A percentile compares a stretch with the other conserved stretches of the same genome.
Conservation (phyloP, 2,888 invertebrate genomes). For the Drosophila bunnanda region DNA sequence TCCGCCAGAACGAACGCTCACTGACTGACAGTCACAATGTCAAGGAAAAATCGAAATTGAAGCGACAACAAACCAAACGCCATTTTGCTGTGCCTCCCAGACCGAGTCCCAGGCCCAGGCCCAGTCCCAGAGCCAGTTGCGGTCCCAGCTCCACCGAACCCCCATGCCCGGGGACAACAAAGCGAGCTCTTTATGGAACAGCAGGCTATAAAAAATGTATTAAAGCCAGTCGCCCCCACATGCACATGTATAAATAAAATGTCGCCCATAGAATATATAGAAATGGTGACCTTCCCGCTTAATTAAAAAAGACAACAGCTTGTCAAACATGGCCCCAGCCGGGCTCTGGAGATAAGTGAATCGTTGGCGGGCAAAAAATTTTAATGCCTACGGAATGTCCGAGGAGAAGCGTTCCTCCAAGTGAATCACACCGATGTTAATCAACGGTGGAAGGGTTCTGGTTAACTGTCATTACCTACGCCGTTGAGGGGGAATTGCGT, state of each 20-base stretch:
- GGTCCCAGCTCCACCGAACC: constrained; percentile 9
- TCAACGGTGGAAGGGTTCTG: constrained; percentile 32
- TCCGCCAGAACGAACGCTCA: constrained; percentile 37
- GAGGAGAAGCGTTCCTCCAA: constrained; percentile 51
- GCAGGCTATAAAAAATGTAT: constrained; percentile 50
- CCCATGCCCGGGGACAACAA: constrained; percentile 41
- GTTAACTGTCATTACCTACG: constrained; percentile 11
- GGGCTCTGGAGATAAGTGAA: constrained; percentile 54
- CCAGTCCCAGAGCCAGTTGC: constrained; percentile 10
- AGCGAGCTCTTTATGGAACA: constrained; percentile 44
- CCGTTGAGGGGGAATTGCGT: constrained; percentile 48
- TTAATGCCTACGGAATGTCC: constrained; percentile 30
- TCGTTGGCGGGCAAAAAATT: constrained; percentile 35
- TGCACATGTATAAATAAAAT: constrained; percentile 40
- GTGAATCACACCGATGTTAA: constrained; percentile 73
- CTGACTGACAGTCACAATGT: constrained; percentile 65
- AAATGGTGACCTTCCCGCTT: constrained; percentile 72
- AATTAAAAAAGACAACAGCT: constrained; percentile 82
- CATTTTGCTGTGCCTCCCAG: constrained; percentile 58
- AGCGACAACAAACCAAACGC: constrained; percentile 56
- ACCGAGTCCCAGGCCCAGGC: constrained; percentile 8
- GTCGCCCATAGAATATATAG: constrained; percentile 36
- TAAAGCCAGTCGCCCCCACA: constrained; percentile 52
- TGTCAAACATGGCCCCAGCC: constrained; percentile 65
- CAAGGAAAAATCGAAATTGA: constrained; percentile 68